A percentile compares a stretch with the other conserved stretches of the same genome.
Conservation (phyloP, 2,797 vertebrate genomes). For the Hapalemur alaotrensis region DNA sequence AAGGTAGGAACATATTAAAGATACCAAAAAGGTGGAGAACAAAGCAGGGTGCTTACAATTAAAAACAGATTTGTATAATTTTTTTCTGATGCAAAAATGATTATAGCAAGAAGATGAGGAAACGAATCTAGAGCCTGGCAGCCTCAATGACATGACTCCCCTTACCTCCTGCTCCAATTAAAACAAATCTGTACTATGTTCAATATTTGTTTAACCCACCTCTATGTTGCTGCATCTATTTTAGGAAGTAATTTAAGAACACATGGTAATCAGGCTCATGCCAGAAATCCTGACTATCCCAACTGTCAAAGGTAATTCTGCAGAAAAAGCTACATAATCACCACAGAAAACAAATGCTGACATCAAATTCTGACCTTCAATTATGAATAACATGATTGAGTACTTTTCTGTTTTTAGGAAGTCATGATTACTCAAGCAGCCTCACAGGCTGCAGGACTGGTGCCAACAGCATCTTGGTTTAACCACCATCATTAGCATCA, state of each 20-base stretch:
- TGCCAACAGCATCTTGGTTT: slow-evolving; percentile 68
- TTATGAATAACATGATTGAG: slow-evolving; percentile 58
- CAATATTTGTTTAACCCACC: slow-evolving; percentile 50
- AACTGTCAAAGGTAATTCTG: slow-evolving; percentile 59
- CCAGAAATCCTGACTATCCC: slow-evolving; percentile 43
- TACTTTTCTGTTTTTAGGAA: slow-evolving; percentile 62
- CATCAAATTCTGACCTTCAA: slow-evolving; percentile 70
- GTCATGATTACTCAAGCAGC: slow-evolving; percentile 65
- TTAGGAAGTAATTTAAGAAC: slow-evolving; percentile 63
- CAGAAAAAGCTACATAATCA: slow-evolving; percentile 46
- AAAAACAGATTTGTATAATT: slow-evolving; percentile 4
- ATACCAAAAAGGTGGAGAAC: neutral
- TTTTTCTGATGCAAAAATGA: slow-evolving; percentile 38
- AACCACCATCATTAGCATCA: slow-evolving; percentile 68
- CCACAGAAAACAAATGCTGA: slow-evolving; percentile 68
- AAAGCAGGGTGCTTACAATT: neutral
- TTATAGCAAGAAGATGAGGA: slow-evolving; percentile 2
- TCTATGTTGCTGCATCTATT: slow-evolving; percentile 30
- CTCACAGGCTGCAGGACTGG: slow-evolving; percentile 47
- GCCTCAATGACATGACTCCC: neutral
- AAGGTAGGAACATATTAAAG: neutral
- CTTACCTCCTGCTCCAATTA: slow-evolving; percentile 22
- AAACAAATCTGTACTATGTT: slow-evolving; percentile 43
- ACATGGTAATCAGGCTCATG: slow-evolving; percentile 34
- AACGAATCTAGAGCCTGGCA: neutral